Percentiles rank a stretch among this genome's conserved stretches.
Evolutionary conservation across 2,113 vertebrate genomes (phyloP).

Genomic region (Megalops atlanticus): DNA sequence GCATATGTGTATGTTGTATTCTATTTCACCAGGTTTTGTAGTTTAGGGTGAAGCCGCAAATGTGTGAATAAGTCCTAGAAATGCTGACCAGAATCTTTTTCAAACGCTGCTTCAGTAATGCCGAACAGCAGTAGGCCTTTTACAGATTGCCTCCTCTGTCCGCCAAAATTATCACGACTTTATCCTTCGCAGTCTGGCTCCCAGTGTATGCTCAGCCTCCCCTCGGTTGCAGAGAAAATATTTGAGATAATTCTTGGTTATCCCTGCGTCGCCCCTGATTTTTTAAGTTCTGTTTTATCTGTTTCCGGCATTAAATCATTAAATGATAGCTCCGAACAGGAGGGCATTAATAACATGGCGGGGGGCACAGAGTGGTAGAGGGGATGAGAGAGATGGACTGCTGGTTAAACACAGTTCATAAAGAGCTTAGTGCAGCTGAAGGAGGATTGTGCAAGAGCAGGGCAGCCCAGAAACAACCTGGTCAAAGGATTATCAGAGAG

Average conservation of each 20-base stretch:
- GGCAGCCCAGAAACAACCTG: conserved; percentile 24
- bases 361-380: conserved; percentile 4
- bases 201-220: not conserved
- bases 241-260: not conserved
- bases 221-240: not conserved
- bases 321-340: not conserved
- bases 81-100: not conserved
- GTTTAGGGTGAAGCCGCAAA: not conserved
- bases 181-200: not conserved
- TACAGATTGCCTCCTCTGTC: no score
- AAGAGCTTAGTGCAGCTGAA: conserved; percentile 40
- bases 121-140: not conserved
- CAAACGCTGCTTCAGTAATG: not conserved
- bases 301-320: not conserved
- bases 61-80: not conserved
- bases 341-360: conserved; percentile 7
- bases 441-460: conserved; percentile 11
- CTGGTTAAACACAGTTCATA: conserved; percentile 29
- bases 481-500: conserved; percentile 22
- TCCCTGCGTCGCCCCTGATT: not conserved
- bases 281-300: not conserved
- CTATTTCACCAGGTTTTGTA: not conserved
- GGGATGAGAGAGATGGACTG: conserved; percentile 3
- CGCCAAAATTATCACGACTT: no score
- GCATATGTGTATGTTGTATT: not conserved